A percentile compares a stretch with the other conserved stretches of the same genome.
These are phyloP conservation scores for Drosophila imparisetae DNA, from an alignment of 2,888 invertebrate genomes.

Conservation along the genomic window DNA sequence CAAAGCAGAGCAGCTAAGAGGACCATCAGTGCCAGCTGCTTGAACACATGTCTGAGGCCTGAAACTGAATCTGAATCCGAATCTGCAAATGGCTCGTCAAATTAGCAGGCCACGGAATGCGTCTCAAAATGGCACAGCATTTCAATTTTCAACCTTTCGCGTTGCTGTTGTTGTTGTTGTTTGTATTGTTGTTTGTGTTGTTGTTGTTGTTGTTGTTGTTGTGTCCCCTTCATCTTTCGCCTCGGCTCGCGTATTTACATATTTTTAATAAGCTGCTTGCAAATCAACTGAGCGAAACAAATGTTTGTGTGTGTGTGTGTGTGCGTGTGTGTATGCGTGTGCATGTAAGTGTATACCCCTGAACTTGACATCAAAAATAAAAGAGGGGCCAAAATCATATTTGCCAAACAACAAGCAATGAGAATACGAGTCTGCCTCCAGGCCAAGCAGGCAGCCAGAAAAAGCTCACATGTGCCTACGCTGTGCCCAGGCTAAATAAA, in stretches of 20 bases:
- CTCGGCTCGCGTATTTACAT: constrained; percentile 47
- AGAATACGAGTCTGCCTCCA: constrained; percentile 8
- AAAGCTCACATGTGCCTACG: constrained; percentile 8
- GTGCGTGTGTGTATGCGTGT: not conserved
- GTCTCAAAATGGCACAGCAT: constrained; percentile 33
- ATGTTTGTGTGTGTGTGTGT: constrained; percentile 1
- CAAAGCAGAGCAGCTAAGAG: constrained; percentile 11
- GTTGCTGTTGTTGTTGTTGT: not conserved
- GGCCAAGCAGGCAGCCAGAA: constrained; percentile 17
- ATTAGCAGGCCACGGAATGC: constrained; percentile 39
- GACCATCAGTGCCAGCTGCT: constrained; percentile 44
- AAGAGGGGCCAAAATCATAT: constrained; percentile 59
- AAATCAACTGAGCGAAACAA: constrained; percentile 55
- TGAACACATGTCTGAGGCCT: constrained; percentile 14
- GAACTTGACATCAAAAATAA: constrained; percentile 58
- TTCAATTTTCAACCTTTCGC: constrained; percentile 35
- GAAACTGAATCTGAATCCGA: not conserved
- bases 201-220: not conserved
- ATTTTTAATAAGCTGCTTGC: constrained; percentile 67
- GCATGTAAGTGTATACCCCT: constrained; percentile 8
- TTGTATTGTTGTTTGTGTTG: not conserved
- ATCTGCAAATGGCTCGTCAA: constrained; percentile 30
- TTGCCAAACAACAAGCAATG: constrained; percentile 57
- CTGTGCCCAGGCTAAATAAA: constrained; percentile 7
- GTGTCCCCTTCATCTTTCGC: constrained; percentile 9